Percentiles rank a stretch among this genome's conserved stretches.
Conservation (phyloP, 2,797 vertebrate species). For the Salarias fasciatus region DNA sequence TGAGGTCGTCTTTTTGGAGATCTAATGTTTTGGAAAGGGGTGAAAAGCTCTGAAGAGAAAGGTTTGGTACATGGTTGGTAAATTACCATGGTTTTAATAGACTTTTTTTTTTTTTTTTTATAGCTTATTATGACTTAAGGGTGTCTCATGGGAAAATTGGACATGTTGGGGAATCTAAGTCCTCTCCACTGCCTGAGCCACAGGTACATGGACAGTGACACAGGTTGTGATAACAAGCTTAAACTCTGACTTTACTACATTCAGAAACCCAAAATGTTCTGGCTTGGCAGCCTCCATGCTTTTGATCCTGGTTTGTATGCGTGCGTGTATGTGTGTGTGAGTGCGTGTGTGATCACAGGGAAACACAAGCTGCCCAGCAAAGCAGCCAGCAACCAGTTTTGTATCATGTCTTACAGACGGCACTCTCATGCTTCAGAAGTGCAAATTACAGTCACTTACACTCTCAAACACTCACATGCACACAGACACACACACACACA, state of each 20-base stretch:
- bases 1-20: too few species aligned
- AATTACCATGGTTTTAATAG: too few species aligned
- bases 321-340: slow-evolving; percentile 16
- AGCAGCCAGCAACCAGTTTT: neutral
- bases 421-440: slow-evolving; percentile 47
- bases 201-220: too few species aligned
- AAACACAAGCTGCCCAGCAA: slow-evolving; percentile 11
- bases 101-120: too few species aligned
- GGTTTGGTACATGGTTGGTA: too few species aligned
- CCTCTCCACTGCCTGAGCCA: too few species aligned
- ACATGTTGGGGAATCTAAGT: too few species aligned
- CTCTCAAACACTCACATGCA: slow-evolving; percentile 6
- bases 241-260: neutral
- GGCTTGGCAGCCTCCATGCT: neutral
- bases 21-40: too few species aligned
- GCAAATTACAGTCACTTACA: slow-evolving; percentile 44
- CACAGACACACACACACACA: slow-evolving; percentile 12
- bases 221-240: neutral
- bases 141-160: too few species aligned
- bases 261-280: neutral
- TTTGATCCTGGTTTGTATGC: neutral
- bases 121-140: too few species aligned
- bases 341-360: slow-evolving; percentile 14
- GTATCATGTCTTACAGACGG: slow-evolving; percentile 37
- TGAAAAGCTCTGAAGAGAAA: too few species aligned